Evolutionary conservation across 92 coral and sea anemone genomes (phyloP), one percentile per base, ranked within the genome.

Genomic region (Porites cylindrica): DNA sequence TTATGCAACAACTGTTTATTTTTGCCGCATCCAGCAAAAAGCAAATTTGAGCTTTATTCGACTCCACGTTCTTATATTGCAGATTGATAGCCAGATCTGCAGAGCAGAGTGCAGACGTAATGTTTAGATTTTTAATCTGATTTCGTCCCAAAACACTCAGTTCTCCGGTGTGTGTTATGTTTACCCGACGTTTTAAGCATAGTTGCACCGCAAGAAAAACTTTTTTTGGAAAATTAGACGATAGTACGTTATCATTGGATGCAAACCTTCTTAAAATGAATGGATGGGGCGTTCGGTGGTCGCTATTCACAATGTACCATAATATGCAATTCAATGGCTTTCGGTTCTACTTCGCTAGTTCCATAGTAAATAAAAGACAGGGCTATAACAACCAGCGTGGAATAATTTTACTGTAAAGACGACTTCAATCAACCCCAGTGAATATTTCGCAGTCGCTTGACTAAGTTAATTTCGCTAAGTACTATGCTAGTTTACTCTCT

Each of bases 321-420:
- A 92, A 92, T 88, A 90, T 79, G 76, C 68, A 82, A 85, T 80
- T 93, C 83, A 91, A 82, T 94, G 91, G 90, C 86, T 70, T 80
- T 70, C 74, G 81, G 98, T 92, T 94, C 96, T 92, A 93, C 95
- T 84, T 76, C 91, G 87, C 75, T 94, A 92, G 84, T 85, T 83
- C 69, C 54, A 56, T 74, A 77, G 80, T 83, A 84, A 90, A 90
- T 90, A 86, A 90, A 71, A 75, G n/a, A 66, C 68, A 83, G 72
- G 47, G 71, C 67, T 70, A 65, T 38, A 38, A 38, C 47, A 38
- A 59, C 24, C 76, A 54, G 58, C 51, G 64, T 53, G 61, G 81
- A 80, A 65, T 76, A 59, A 8, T 23, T 26, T 43, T 66, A 26
- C 4, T 38, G 6, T 38, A 38, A 38, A 38, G 47, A 0, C 47